Evolutionary conservation across 2,797 vertebrate genomes (phyloP), one percentile per base, ranked within the genome.

Genomic region (Peromyscus eremicus): DNA sequence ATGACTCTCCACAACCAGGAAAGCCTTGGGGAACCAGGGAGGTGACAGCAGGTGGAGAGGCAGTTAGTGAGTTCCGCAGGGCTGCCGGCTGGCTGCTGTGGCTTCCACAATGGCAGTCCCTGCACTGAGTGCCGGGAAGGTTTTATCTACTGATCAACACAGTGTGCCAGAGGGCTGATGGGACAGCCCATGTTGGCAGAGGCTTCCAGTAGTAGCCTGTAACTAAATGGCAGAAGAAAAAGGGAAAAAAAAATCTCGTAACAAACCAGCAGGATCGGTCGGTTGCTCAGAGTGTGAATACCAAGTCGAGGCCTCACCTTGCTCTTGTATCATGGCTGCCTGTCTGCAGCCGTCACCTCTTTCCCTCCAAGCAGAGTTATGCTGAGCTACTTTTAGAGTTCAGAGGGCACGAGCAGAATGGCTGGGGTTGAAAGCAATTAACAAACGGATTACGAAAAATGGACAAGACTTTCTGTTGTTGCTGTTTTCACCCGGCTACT

Each of bases 341-440:
- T 98, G 98, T 98, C 98, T 98, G 97, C 97, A 97, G 99, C 99
- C 99, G 99, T 89, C 37, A 60, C 52, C 52, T 60, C 52, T 9
- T 62, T 19, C 17, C 25, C 37, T 16, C 85, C 49, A 96, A 98
- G 96, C 94, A 64, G 96, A 96, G 96, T 98, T 85, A 89, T 98
- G 98, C 96, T 96, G 97, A 98, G 93, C 94, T 98, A 98, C 98
- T 98, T 98, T 98, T 98, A 98, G 98, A 96, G 98, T 98, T 98
- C 97, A 96, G 95, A 98, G 98, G 98, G 97, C 98, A 98, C 97
- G 96, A 98, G 95, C 97, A 66, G 97, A 98, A 97, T 98, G 98
- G 98, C 98, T 98, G 98, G 97, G 97, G 98, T 98, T 98, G 98
- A 99, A 98, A 98, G 98, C 98, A 99, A 99, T 99, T 99, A 99